Evolutionary conservation across 2,888 invertebrate genomes (phyloP).

Genomic region (Aquatica leii): DNA sequence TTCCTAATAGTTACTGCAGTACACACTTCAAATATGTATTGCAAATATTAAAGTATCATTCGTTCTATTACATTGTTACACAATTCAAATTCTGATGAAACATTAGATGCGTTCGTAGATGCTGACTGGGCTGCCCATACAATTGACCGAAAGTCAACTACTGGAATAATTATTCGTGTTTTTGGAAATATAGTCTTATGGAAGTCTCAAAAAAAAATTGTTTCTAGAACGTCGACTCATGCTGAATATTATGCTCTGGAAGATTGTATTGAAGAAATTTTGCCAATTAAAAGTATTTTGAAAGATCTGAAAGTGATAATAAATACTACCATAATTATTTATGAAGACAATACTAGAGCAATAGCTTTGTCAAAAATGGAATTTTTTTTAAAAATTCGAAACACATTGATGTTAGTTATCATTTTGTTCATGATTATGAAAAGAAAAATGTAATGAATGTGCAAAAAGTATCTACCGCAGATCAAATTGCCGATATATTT

Average conservation of each 20-base stretch:
- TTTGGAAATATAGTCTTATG: slow-evolving; percentile 23
- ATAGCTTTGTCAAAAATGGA: slow-evolving; percentile 17
- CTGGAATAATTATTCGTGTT: background rate
- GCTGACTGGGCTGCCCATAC: no score
- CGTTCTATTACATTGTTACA: no score
- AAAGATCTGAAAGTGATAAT: slow-evolving; percentile 3
- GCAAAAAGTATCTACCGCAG: background rate
- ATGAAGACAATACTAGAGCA: slow-evolving; percentile 27
- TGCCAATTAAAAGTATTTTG: slow-evolving; percentile 11
- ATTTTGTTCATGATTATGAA: slow-evolving; percentile 1
- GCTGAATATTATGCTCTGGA: slow-evolving; percentile 29
- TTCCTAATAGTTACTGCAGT: background rate
- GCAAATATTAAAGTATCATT: no score
- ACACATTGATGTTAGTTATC: slow-evolving; percentile 25
- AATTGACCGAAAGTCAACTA: background rate
- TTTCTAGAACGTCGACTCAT: slow-evolving; percentile 29
- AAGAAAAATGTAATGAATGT: slow-evolving; percentile 1
- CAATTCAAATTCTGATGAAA: no score
- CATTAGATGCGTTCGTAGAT: no score
- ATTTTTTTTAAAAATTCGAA: slow-evolving; percentile 21
- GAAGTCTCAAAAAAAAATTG: slow-evolving; percentile 30
- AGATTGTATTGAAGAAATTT: slow-evolving; percentile 20
- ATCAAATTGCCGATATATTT: slow-evolving; percentile 1
- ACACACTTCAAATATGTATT: background rate
- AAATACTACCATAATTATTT: slow-evolving; percentile 16